phyloP scores from a whole-genome alignment of 2,888 invertebrate genomes.

The Orgyia antiqua region DNA sequence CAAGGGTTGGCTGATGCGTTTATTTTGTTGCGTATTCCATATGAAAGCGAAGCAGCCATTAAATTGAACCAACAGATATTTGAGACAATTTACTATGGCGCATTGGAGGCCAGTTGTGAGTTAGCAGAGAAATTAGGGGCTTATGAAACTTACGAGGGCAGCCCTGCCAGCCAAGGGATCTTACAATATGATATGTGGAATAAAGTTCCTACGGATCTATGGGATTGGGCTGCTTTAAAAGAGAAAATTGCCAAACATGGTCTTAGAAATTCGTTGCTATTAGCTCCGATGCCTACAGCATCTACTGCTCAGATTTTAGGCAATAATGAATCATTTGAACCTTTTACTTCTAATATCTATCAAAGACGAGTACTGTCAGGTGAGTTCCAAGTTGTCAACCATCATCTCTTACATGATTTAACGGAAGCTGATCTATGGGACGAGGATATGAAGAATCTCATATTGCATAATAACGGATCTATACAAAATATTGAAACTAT shows the following conservation, averaged over 20 bases:
- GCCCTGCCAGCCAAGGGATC: conserved; percentile 96
- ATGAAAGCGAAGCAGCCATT: conserved; percentile 92
- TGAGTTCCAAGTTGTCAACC: conserved; percentile 97
- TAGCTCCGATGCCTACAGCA: conserved; percentile 99
- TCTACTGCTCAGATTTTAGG: conserved; percentile 99
- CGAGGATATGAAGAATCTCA: conserved; percentile 95
- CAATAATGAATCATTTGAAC: conserved; percentile 98
- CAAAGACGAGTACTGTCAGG: conserved; percentile 95
- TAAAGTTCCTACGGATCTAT: conserved; percentile 89
- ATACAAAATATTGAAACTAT: conserved; percentile 92
- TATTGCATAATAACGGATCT: conserved; percentile 95
- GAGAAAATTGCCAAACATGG: conserved; percentile 92
- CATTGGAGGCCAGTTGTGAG: conserved; percentile 97
- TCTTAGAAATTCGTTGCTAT: conserved; percentile 92
- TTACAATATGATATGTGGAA: conserved; percentile 99
- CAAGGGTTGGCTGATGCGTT: conserved; percentile 99
- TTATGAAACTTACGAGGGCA: conserved; percentile 94
- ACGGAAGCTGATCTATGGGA: conserved; percentile 95
- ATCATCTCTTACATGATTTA: conserved; percentile 94
- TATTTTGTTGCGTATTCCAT: conserved; percentile 94
- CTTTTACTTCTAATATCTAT: conserved; percentile 98
- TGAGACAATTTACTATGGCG: conserved; percentile 98
- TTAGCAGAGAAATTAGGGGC: conserved; percentile 89
- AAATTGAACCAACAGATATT: conserved; percentile 96
- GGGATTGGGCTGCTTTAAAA: conserved; percentile 93